Evolutionary conservation across 1,140 invertebrate genomes (phyloP).

Genomic region (Spodoptera frugiperda): DNA sequence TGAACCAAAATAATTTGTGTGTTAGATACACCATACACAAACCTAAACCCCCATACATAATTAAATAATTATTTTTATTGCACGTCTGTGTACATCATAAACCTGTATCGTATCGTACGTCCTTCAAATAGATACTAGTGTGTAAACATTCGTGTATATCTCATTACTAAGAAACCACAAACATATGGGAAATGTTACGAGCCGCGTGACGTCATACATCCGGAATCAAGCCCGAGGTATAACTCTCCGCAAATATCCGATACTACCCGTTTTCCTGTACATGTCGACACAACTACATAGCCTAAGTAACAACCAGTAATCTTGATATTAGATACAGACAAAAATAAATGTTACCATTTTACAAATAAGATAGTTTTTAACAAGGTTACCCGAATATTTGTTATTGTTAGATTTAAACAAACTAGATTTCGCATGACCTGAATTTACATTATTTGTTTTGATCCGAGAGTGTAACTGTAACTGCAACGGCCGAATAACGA

Average conservation of each 20-base stretch:
- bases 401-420: too few relatives aligned
- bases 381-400: neutral
- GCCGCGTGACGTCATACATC: constrained; percentile 19
- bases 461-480: too few relatives aligned
- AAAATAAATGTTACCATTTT: too few relatives aligned
- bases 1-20: too few relatives aligned
- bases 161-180: constrained; percentile 12
- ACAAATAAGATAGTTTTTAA: neutral
- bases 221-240: constrained; percentile 3
- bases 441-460: too few relatives aligned
- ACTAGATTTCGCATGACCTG: too few relatives aligned
- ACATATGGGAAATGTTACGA: constrained; percentile 20
- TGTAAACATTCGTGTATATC: constrained; percentile 6
- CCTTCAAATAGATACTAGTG: neutral
- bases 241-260: neutral
- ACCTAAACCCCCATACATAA: too few relatives aligned
- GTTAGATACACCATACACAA: too few relatives aligned
- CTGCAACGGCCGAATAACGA: too few relatives aligned
- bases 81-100: neutral
- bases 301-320: neutral
- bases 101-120: neutral
- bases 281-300: neutral
- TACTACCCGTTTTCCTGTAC: neutral
- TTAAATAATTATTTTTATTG: neutral
- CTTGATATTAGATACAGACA: too few relatives aligned